Percentiles rank a stretch among this genome's conserved stretches.
Conservation (phyloP, 2,113 vertebrate genomes). For the Mesocricetus auratus region DNA sequence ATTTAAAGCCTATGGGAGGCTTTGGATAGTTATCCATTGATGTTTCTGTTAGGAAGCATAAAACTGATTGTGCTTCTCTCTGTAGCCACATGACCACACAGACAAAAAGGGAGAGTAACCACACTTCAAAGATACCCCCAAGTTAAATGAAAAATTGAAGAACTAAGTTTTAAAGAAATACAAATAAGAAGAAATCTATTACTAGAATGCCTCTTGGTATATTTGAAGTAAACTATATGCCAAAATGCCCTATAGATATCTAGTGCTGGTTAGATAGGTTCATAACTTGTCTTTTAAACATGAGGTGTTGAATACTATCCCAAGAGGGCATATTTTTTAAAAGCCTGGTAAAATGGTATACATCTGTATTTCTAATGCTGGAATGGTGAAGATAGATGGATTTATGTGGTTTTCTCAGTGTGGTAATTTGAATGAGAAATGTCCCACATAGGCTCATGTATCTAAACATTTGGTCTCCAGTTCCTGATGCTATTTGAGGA, state of each 20-base stretch:
- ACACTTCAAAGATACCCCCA: not conserved
- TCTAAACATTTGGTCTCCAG: not conserved
- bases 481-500: not conserved
- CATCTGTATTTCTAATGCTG: not conserved
- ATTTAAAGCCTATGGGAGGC: not conserved
- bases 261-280: not conserved
- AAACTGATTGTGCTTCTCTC: not conserved
- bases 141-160: conserved; percentile 19
- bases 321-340: not conserved
- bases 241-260: not conserved
- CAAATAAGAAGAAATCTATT: not conserved
- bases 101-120: not conserved
- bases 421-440: not conserved
- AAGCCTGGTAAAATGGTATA: not conserved
- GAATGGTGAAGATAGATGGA: not conserved
- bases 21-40: not conserved
- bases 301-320: not conserved
- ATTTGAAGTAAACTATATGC: not conserved
- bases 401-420: not conserved
- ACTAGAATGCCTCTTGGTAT: not conserved
- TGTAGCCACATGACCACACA: not conserved
- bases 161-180: not conserved
- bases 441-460: not conserved
- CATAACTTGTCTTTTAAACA: not conserved
- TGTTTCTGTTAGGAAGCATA: not conserved